Conservation (phyloP, 2,888 invertebrate genomes). For the Microctonus aethiopoides region DNA sequence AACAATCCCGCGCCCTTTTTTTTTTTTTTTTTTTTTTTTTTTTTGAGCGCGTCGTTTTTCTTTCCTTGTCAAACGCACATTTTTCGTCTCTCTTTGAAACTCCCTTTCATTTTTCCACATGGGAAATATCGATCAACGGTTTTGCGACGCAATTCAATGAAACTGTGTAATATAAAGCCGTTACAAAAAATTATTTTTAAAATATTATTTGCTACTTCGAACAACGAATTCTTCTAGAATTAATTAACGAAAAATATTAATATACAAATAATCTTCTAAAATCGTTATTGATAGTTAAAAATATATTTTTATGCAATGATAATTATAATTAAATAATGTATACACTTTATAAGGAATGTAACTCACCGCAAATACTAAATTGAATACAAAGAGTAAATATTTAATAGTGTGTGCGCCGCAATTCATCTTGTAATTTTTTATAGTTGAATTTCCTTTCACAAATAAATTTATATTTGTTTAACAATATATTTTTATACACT, state of each 20-base stretch:
- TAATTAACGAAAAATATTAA: too few species aligned
- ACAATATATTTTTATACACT: too few species aligned
- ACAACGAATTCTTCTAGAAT: too few species aligned
- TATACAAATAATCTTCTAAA: too few species aligned
- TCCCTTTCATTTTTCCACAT: too few species aligned
- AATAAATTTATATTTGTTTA: not conserved
- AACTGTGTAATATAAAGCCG: not conserved
- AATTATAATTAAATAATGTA: not conserved
- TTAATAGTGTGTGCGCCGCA: conserved; percentile 83
- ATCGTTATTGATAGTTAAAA: too few species aligned
- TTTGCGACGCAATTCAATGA: not conserved
- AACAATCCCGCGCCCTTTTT: too few species aligned
- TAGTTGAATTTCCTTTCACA: not conserved
- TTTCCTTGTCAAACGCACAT: not conserved
- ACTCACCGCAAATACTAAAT: conserved; percentile 83
- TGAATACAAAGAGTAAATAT: conserved; percentile 85
- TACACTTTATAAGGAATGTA: not conserved
- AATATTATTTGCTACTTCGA: too few species aligned
- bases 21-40: too few species aligned
- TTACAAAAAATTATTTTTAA: not conserved
- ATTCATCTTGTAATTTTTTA: conserved; percentile 53
- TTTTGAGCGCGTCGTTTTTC: too few species aligned
- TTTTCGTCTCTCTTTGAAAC: too few species aligned
- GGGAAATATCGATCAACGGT: not conserved
- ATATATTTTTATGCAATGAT: not conserved